A percentile compares a stretch with the other conserved stretches of the same genome.
phyloP scores from a whole-genome alignment of 2,113 vertebrate genomes.

The Martes martes region DNA sequence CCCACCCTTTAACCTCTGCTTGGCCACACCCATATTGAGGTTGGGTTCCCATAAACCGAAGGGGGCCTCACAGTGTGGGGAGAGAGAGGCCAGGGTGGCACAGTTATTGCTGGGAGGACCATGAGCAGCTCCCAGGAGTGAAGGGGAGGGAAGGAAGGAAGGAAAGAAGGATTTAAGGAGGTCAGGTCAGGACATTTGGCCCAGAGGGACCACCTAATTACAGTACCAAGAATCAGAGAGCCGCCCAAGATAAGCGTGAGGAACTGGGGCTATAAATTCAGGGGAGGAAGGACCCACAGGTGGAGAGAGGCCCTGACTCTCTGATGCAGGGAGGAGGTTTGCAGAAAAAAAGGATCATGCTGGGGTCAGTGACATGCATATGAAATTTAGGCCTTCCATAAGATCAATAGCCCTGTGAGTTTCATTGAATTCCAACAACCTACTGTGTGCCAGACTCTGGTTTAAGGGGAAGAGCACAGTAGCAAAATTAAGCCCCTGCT shows the following conservation, averaged over 20 bases:
- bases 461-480: background rate
- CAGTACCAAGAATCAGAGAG: background rate
- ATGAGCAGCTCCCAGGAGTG: background rate
- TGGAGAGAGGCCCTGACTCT: background rate
- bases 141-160: background rate
- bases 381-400: background rate
- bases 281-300: background rate
- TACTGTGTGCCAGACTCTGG: background rate
- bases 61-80: accelerated
- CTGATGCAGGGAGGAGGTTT: background rate
- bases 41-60: background rate
- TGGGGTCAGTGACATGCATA: background rate
- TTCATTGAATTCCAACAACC: background rate
- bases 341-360: background rate
- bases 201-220: background rate
- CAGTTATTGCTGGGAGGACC: background rate
- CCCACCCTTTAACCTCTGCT: background rate
- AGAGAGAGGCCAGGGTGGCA: accelerated
- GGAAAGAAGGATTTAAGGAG: background rate
- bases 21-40: background rate
- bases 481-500: background rate
- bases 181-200: background rate
- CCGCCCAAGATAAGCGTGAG: background rate
- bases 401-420: background rate
- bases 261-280: background rate